A percentile compares a stretch with the other conserved stretches of the same genome.
These are phyloP conservation scores for Heliconius melpomene DNA, from an alignment of 1,140 invertebrate genomes.

Conservation along the genomic window DNA sequence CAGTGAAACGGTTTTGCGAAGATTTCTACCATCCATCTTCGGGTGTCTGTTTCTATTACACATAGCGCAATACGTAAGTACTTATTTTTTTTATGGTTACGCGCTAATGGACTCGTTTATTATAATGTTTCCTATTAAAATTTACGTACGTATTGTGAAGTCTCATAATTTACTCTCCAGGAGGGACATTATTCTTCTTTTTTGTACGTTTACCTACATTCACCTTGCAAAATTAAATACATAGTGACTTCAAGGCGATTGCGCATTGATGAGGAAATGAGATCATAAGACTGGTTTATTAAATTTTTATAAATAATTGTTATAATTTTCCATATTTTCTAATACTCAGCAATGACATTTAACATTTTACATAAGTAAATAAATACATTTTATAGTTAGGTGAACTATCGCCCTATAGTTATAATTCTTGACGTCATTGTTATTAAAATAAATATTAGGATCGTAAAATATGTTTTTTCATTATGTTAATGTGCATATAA, in stretches of 20 bases:
- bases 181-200: constrained; percentile 7
- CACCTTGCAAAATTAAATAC: constrained; percentile 42
- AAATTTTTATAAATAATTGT: not conserved
- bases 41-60: constrained; percentile 58
- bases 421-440: not conserved
- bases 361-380: not conserved
- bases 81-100: constrained; percentile 49
- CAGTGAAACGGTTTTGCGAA: constrained; percentile 45
- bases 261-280: constrained; percentile 41
- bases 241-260: constrained; percentile 41
- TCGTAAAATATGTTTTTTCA: not conserved
- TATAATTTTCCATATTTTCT: not conserved
- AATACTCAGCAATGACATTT: not conserved
- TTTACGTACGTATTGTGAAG: not conserved
- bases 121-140: not conserved
- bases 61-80: constrained; percentile 64
- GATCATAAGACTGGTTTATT: constrained; percentile 38
- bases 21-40: constrained; percentile 54
- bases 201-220: constrained; percentile 43
- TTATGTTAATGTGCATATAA: not conserved
- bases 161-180: not conserved
- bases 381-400: not conserved
- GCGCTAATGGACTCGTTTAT: constrained; percentile 36
- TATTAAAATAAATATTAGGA: not conserved
- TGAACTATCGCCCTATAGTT: not conserved